These are phyloP conservation scores for Mormyrus proboscirostris DNA, from an alignment of 2,797 vertebrate species.

Conservation along the genomic window DNA sequence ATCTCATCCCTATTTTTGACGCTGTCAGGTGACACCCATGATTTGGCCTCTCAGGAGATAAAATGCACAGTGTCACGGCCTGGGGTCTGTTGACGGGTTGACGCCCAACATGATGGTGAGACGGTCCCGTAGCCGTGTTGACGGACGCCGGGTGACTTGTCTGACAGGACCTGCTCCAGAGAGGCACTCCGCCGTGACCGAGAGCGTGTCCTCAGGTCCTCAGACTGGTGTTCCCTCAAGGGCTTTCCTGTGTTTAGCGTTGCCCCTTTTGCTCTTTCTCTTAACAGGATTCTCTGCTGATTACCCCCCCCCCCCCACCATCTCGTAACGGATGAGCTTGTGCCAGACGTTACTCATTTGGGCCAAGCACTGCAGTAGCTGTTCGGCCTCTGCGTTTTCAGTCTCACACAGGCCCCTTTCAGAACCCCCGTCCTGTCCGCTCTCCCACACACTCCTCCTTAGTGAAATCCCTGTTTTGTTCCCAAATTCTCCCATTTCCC, in stretches of 20 bases:
- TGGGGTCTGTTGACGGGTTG: background rate
- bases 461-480: background rate
- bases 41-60: background rate
- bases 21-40: background rate
- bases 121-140: background rate
- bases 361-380: background rate
- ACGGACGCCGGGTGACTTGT: background rate
- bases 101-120: background rate
- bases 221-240: background rate
- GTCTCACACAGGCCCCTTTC: background rate
- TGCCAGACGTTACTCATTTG: background rate
- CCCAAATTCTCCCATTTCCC: background rate
- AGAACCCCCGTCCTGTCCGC: background rate
- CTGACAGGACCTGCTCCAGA: background rate
- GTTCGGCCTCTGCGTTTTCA: background rate
- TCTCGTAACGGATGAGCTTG: background rate
- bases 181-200: background rate
- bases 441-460: background rate
- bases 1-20: background rate
- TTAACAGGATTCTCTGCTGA: background rate
- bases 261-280: background rate
- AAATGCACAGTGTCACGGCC: background rate
- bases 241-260: background rate
- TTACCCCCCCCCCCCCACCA: background rate
- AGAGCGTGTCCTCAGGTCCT: background rate